These are phyloP conservation scores for Phrixothrix hirtus DNA, from an alignment of 2,888 invertebrate genomes.

Conservation along the genomic window DNA sequence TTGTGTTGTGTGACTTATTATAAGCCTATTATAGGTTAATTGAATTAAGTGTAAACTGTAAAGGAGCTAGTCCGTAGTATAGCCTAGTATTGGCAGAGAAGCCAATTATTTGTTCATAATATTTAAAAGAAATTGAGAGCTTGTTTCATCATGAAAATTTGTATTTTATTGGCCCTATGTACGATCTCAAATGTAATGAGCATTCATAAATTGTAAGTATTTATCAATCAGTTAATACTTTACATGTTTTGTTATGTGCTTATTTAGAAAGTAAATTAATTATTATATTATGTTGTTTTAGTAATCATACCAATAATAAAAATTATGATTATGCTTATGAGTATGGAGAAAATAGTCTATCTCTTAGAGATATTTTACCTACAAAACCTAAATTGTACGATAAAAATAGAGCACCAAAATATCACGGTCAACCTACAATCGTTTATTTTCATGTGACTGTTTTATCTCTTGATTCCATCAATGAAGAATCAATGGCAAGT, in stretches of 20 bases:
- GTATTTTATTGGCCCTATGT: conserved; percentile 43
- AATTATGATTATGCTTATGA: conserved; percentile 40
- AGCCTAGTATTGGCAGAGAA: conserved; percentile 40
- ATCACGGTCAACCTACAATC: conserved; percentile 81
- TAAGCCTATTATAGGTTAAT: conserved; percentile 52
- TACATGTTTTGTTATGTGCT: conserved; percentile 35
- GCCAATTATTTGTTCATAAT: conserved; percentile 33
- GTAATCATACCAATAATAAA: conserved; percentile 24
- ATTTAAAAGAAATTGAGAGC: conserved; percentile 36
- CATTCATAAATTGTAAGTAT: conserved; percentile 46
- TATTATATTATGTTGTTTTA: conserved; percentile 21
- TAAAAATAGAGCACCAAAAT: conserved; percentile 86
- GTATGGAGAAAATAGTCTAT: conserved; percentile 72
- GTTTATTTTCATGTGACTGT: conserved; percentile 92
- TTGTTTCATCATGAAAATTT: conserved; percentile 39
- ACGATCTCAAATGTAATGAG: conserved; percentile 44
- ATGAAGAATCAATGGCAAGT: conserved; percentile 90
- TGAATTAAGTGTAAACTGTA: conserved; percentile 47
- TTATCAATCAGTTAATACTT: conserved; percentile 25
- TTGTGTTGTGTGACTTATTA: conserved; percentile 38
- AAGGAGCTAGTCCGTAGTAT: conserved; percentile 45
- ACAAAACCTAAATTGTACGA: conserved; percentile 84
- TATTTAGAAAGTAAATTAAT: conserved; percentile 29
- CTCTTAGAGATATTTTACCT: conserved; percentile 83
- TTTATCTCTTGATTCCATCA: conserved; percentile 89